These are phyloP conservation scores for Spodoptera picta DNA, from an alignment of 2,888 invertebrate genomes.

Conservation along the genomic window DNA sequence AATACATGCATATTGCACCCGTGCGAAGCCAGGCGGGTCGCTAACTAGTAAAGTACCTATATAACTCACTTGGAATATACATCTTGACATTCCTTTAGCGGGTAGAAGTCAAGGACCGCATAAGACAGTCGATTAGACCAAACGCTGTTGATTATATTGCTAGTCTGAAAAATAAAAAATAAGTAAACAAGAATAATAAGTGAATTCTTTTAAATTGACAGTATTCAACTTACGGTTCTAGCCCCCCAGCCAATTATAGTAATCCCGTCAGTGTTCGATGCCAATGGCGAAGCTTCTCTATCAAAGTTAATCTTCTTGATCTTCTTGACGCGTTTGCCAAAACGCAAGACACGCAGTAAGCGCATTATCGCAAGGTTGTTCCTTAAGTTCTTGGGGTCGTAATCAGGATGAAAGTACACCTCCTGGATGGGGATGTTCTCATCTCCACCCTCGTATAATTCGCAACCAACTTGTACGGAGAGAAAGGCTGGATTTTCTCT, in stretches of 20 bases:
- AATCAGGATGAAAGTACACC: conserved; percentile 77
- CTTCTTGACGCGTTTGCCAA: conserved; percentile 44
- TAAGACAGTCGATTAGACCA: conserved; percentile 66
- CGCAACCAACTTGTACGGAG: conserved; percentile 76
- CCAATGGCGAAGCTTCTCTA: conserved; percentile 53
- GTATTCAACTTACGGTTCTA: conserved; percentile 64
- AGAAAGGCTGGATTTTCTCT: conserved; percentile 79
- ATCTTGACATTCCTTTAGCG: conserved; percentile 69
- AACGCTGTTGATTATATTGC: conserved; percentile 62
- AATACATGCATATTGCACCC: no score
- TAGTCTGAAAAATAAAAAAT: conserved; percentile 56
- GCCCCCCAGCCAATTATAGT: conserved; percentile 81
- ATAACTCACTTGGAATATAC: conserved; percentile 70
- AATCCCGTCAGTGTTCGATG: conserved; percentile 66
- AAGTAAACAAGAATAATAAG: neutral
- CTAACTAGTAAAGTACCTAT: no score
- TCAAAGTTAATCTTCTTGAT: conserved; percentile 76
- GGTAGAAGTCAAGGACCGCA: conserved; percentile 70
- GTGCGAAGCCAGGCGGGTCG: no score
- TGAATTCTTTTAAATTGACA: neutral
- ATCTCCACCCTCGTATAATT: conserved; percentile 70
- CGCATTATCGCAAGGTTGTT: conserved; percentile 77
- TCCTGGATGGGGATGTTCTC: conserved; percentile 72
- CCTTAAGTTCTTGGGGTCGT: conserved; percentile 70
- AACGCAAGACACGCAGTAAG: conserved; percentile 63